Conservation (phyloP, 2,888 invertebrate genomes). For the Parthenolecanium corni region DNA sequence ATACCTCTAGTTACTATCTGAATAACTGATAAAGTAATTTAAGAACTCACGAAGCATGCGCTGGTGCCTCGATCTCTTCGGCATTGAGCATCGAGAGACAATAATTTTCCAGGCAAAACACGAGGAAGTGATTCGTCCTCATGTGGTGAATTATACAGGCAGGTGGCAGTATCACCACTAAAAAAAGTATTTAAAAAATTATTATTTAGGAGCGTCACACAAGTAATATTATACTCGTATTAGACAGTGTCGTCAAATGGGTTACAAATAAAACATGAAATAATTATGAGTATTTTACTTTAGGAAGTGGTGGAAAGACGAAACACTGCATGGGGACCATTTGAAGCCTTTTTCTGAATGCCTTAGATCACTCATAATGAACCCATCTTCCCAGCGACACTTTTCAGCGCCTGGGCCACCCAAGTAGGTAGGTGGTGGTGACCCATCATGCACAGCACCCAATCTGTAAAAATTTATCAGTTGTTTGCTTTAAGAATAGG, state of each 20-base stretch:
- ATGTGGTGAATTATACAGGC: conserved; percentile 83
- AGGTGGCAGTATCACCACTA: conserved; percentile 89
- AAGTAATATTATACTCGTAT: too few relatives aligned
- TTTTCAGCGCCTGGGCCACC: conserved; percentile 90
- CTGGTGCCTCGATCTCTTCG: conserved; percentile 84
- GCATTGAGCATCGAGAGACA: conserved; percentile 85
- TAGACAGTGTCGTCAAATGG: too few relatives aligned
- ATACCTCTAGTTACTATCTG: too few relatives aligned
- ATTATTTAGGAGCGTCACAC: too few relatives aligned
- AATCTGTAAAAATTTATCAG: conserved; percentile 46
- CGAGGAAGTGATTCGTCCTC: conserved; percentile 82
- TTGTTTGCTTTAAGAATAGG: not conserved
- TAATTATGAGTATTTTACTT: conserved; percentile 56
- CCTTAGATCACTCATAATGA: conserved; percentile 87
- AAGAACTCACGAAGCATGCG: conserved; percentile 55
- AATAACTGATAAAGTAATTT: not conserved
- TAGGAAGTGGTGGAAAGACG: conserved; percentile 88
- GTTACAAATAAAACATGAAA: too few relatives aligned
- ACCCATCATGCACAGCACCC: conserved; percentile 92
- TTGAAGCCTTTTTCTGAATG: conserved; percentile 90
- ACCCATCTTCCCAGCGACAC: conserved; percentile 91
- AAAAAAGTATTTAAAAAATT: conserved; percentile 36
- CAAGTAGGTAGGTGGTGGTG: conserved; percentile 84
- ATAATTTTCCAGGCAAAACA: conserved; percentile 74
- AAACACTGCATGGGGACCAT: conserved; percentile 86